These are phyloP conservation scores for Helicoverpa zea DNA, from an alignment of 1,140 invertebrate species.

Conservation along the genomic window DNA sequence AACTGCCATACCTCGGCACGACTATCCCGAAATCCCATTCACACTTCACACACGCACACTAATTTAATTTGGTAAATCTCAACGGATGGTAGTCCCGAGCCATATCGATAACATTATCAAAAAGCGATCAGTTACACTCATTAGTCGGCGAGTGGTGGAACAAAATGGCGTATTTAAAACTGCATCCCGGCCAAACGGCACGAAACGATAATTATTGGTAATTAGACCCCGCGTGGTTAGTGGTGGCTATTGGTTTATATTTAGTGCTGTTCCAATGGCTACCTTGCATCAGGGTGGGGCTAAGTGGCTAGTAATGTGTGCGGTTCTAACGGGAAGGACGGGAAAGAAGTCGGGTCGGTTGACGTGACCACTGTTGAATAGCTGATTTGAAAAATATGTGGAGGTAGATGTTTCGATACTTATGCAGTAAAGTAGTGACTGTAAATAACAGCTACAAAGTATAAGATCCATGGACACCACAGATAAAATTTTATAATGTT, in stretches of 20 bases:
- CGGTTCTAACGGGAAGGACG: neutral
- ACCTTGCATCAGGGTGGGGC: slow-evolving; percentile 42
- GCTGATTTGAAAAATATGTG: too few relatives aligned
- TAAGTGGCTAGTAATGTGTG: slow-evolving; percentile 29
- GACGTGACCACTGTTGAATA: too few relatives aligned
- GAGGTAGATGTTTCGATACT: too few relatives aligned
- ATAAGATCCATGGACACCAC: too few relatives aligned
- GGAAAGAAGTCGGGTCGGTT: slow-evolving; percentile 1
- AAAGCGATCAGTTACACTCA: slow-evolving; percentile 67
- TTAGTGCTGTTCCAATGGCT: slow-evolving; percentile 41
- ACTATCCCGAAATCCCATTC: neutral
- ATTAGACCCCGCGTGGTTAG: slow-evolving; percentile 65
- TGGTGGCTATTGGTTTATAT: slow-evolving; percentile 49
- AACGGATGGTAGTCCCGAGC: slow-evolving; percentile 30
- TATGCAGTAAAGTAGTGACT: too few relatives aligned
- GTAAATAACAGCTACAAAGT: too few relatives aligned
- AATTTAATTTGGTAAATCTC: slow-evolving; percentile 41
- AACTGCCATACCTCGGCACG: slow-evolving; percentile 2
- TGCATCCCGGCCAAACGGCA: slow-evolving; percentile 58
- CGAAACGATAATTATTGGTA: slow-evolving; percentile 66
- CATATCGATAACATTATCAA: slow-evolving; percentile 61
- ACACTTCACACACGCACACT: slow-evolving; percentile 15
- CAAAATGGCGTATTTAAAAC: slow-evolving; percentile 66
- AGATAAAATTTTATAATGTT: too few relatives aligned
- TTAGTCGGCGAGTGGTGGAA: slow-evolving; percentile 58